Percentiles rank a stretch among this genome's conserved stretches.
Conservation (phyloP, 2,113 vertebrate species). For the Bos javanicus region DNA sequence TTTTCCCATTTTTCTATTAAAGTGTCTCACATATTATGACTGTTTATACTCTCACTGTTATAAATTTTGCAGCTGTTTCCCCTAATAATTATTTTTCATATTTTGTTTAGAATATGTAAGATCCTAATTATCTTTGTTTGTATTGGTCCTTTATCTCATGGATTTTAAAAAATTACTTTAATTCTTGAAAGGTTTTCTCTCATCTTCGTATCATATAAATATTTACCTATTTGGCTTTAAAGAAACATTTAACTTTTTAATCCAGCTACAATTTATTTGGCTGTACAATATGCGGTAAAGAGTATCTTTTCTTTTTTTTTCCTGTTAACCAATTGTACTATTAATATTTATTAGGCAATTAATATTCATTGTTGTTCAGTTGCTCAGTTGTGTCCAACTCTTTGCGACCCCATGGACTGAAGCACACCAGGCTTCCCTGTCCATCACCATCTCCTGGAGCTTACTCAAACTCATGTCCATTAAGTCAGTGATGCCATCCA, state of each 20-base stretch:
- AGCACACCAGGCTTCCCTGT: background rate
- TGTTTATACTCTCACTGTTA: background rate
- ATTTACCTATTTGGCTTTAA: background rate
- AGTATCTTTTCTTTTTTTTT: background rate
- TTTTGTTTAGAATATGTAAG: background rate
- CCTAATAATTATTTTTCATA: background rate
- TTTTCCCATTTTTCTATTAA: background rate
- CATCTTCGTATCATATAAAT: background rate
- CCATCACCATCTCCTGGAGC: background rate
- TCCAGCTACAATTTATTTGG: background rate
- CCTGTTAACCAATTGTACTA: background rate
- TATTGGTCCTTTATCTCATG: background rate
- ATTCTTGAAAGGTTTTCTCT: background rate
- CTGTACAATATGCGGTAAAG: background rate
- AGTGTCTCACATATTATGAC: background rate
- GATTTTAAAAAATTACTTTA: background rate
- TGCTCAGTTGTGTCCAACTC: rapidly evolving
- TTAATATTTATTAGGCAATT: background rate
- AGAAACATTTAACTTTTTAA: background rate
- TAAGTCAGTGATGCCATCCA: background rate
- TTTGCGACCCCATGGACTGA: rapidly evolving
- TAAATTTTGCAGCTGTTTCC: background rate
- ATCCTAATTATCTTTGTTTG: background rate
- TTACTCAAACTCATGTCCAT: background rate
- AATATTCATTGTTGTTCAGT: background rate